phyloP scores from a whole-genome alignment of 1,140 invertebrate species.

The Calosoma granatense region DNA sequence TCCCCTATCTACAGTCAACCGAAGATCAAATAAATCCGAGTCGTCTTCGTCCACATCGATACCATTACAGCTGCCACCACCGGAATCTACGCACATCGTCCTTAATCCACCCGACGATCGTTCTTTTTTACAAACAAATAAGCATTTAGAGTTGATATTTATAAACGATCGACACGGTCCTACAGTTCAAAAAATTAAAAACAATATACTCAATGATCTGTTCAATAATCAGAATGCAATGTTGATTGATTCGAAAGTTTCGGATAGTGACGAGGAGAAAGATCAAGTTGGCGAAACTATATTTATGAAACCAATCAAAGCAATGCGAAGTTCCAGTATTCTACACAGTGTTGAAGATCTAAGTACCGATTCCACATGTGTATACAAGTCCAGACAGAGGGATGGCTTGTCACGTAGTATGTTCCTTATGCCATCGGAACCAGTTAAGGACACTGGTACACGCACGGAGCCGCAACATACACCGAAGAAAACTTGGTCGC shows the following conservation, averaged over 20 bases:
- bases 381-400: slow-evolving; percentile 49
- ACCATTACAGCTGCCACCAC: slow-evolving; percentile 18
- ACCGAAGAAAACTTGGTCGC: slow-evolving; percentile 21
- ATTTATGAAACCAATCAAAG: slow-evolving; percentile 43
- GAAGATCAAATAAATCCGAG: not conserved
- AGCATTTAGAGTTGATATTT: slow-evolving; percentile 7
- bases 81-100: not conserved
- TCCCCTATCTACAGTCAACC: slow-evolving; percentile 24
- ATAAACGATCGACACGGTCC: not conserved
- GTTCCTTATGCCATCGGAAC: not conserved
- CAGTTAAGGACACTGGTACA: slow-evolving; percentile 28
- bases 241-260: slow-evolving; percentile 23
- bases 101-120: slow-evolving; percentile 16
- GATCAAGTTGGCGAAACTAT: slow-evolving; percentile 45
- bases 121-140: not conserved
- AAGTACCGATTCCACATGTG: slow-evolving; percentile 61
- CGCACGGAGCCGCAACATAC: slow-evolving; percentile 26
- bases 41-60: slow-evolving; percentile 21
- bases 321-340: slow-evolving; percentile 55
- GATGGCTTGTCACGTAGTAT: slow-evolving; percentile 34
- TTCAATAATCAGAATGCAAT: slow-evolving; percentile 38
- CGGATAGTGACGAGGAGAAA: slow-evolving; percentile 45
- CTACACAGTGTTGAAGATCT: slow-evolving; percentile 63
- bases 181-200: not conserved
- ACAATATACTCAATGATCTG: slow-evolving; percentile 45